phyloP scores from a whole-genome alignment of 2,888 invertebrate genomes.

The Aphidoletes aphidimyza region DNA sequence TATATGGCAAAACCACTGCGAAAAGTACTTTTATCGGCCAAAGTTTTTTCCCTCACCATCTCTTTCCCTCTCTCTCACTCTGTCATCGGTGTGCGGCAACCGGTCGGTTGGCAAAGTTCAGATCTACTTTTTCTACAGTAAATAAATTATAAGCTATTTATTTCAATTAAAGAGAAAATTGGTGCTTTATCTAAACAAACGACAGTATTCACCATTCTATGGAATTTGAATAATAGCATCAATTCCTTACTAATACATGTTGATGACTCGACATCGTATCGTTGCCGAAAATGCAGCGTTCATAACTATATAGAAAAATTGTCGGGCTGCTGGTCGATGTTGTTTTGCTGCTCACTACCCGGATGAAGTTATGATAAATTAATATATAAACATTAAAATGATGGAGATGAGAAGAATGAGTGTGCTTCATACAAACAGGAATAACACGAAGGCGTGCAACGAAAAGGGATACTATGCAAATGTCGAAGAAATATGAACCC shows the following conservation, averaged over 20 bases:
- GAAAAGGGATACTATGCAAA: background rate
- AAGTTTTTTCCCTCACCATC: too few relatives aligned
- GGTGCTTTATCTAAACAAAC: slow-evolving; percentile 35
- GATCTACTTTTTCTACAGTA: background rate
- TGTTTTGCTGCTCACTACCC: background rate
- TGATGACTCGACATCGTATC: background rate
- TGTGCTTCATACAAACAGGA: background rate
- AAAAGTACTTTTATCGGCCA: too few relatives aligned
- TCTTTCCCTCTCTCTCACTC: too few relatives aligned
- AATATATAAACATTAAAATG: background rate
- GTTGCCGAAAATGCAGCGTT: background rate
- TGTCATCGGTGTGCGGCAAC: background rate
- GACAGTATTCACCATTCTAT: background rate
- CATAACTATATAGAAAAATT: background rate
- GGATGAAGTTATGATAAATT: slow-evolving; percentile 21
- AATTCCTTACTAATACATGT: slow-evolving; percentile 1
- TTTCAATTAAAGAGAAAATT: slow-evolving; percentile 36
- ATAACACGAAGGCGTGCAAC: background rate
- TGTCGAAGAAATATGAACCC: background rate
- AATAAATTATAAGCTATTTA: slow-evolving; percentile 47
- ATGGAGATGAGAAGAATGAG: background rate
- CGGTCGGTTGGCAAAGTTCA: background rate
- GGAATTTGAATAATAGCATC: slow-evolving; percentile 39
- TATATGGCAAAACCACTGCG: too few relatives aligned
- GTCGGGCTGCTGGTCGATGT: background rate